Conservation (phyloP, 2,797 vertebrate genomes). For the Phylloscopus collybita region DNA sequence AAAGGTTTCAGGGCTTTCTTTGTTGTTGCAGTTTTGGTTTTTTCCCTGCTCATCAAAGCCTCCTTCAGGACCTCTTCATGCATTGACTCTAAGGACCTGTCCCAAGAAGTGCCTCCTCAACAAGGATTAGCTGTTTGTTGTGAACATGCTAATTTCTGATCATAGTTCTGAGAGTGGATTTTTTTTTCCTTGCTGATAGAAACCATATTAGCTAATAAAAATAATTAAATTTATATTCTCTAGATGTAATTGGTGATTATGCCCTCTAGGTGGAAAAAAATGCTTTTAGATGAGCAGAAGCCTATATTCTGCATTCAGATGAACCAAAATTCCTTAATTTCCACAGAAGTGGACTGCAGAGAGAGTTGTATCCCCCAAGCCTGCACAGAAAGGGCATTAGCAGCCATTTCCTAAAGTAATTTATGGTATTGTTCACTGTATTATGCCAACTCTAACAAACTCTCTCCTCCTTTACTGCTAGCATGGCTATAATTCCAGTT, state of each 20-base stretch:
- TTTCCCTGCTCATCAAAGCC: neutral
- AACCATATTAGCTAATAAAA: conserved; percentile 20
- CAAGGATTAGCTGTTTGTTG: neutral
- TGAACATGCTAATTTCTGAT: neutral
- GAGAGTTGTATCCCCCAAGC: neutral
- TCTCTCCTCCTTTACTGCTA: conserved; percentile 18
- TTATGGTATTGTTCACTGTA: conserved; percentile 8
- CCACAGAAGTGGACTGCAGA: neutral
- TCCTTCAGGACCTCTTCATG: neutral
- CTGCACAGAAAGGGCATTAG: conserved; percentile 9
- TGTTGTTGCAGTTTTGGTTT: conserved; percentile 10
- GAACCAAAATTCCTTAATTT: conserved; percentile 25
- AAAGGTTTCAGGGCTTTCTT: conserved; percentile 18
- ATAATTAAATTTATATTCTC: conserved; percentile 45
- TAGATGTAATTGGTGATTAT: conserved; percentile 46
- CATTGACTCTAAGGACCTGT: neutral
- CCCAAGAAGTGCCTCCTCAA: neutral
- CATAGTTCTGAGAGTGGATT: neutral
- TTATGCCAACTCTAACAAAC: conserved; percentile 40
- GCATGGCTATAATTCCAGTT: neutral
- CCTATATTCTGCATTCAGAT: neutral
- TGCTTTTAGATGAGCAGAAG: conserved; percentile 21
- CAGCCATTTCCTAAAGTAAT: conserved; percentile 32
- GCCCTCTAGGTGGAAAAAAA: conserved; percentile 54
- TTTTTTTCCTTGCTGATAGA: neutral